Base-by-base conservation (phyloP, 2,888 invertebrate genomes). In the Ornithoptera alexandrae region DNA sequence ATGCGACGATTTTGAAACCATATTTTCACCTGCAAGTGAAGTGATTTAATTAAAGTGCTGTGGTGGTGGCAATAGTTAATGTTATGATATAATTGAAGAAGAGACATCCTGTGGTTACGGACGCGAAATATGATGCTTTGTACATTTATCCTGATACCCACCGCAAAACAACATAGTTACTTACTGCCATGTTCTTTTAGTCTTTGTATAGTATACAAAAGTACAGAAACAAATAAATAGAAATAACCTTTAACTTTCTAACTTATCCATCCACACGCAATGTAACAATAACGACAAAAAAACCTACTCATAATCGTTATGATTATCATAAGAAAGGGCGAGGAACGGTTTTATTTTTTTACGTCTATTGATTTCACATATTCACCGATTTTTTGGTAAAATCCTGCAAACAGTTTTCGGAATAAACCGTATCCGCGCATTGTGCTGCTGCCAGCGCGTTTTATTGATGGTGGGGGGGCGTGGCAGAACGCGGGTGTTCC, bases 1-100 rank as follows among this genome's bases (percentile, higher is more conserved):
- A 99, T 99, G 68, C 99, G 96, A 0, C 99, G 95, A 86, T 99
- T 99, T 94, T 99, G 99, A 89, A 99, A 99, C 94, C 94, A 94
- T 77, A 94, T 94, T 88, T 94, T 94, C 66, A 94, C 94, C 94
- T 94, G 89, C 74, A 73, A 72, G 77, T 71, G 67, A 77, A 67
- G 64, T 50, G 50, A 36, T 15, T 10, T 10, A 39, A 39, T 39
- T 10, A 39, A 39, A 39, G 39, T 7, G 39, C 39, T 39, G 39
- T 39, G 39, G 10, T 39, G 39, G 39, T 39, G 0, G 39, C 7
- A 39, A 39, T 39, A 39, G 39, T 39, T 39, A 10, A 1, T 39
- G 39, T 36, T 7, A 10, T 10, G 39, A 30, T 30, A 5, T 30
- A 30, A 3, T 7, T 39, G 39, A 5, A 39, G 39, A 39, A 10